Percentiles rank a stretch among this genome's conserved stretches.
These are phyloP conservation scores for Caretta caretta DNA, from an alignment of 2,113 vertebrate genomes.

Conservation along the genomic window DNA sequence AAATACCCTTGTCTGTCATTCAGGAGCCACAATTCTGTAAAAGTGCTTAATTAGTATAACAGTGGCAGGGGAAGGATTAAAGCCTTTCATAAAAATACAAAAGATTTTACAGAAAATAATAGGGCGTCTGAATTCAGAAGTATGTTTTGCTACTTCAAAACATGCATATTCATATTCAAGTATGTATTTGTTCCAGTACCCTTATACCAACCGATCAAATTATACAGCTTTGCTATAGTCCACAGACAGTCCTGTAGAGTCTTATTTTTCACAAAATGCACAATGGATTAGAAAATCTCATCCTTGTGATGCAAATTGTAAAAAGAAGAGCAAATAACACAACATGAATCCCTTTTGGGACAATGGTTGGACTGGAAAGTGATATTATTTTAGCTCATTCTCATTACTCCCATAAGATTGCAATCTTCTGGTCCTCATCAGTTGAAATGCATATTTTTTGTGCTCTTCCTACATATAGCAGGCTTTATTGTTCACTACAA, in stretches of 20 bases:
- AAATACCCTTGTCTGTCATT: not conserved
- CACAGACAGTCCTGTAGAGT: not conserved
- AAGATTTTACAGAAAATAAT: not conserved
- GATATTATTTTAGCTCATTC: not conserved
- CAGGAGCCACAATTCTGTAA: not conserved
- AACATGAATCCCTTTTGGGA: not conserved
- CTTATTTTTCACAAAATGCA: not conserved
- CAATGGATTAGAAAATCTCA: not conserved
- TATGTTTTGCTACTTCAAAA: not conserved
- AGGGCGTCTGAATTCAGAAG: accelerated
- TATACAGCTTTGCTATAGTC: not conserved
- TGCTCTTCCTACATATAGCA: not conserved
- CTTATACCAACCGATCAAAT: not conserved
- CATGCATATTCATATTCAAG: not conserved
- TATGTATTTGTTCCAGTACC: not conserved
- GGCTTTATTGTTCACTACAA: not conserved
- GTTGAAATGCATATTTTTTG: not conserved
- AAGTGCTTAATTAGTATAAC: not conserved
- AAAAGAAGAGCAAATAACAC: not conserved
- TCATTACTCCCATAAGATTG: not conserved
- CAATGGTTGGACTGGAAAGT: not conserved
- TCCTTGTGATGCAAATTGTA: not conserved
- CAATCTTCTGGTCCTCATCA: not conserved
- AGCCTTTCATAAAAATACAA: not conserved
- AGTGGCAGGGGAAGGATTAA: not conserved